These are phyloP conservation scores for Valencia hispanica DNA, from an alignment of 2,797 vertebrate genomes.

Conservation along the genomic window DNA sequence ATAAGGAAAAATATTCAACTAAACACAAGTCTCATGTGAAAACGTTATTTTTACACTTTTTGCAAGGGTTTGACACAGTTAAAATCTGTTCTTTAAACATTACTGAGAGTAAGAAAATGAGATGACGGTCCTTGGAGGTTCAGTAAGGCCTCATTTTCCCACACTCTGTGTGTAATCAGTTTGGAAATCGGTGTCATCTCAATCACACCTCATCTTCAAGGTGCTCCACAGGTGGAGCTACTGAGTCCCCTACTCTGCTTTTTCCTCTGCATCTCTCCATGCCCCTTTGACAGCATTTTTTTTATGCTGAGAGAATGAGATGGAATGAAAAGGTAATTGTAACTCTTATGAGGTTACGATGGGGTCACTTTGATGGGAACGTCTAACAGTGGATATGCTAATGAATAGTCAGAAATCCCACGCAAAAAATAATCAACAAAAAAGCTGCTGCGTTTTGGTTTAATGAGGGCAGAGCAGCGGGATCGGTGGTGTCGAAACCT, in stretches of 20 bases:
- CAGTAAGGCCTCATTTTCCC: slow-evolving; percentile 8
- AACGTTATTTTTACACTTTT: slow-evolving; percentile 9
- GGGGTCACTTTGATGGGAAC: slow-evolving; percentile 39
- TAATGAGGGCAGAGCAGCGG: slow-evolving; percentile 42
- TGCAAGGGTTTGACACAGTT: slow-evolving; percentile 6
- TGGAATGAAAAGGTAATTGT: slow-evolving; percentile 37
- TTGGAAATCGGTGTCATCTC: slow-evolving; percentile 37
- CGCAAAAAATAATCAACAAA: neutral
- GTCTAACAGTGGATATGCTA: slow-evolving; percentile 27
- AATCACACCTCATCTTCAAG: slow-evolving; percentile 40
- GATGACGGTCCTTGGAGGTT: slow-evolving; percentile 38
- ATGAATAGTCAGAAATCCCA: slow-evolving; percentile 27
- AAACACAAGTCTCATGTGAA: slow-evolving; percentile 12
- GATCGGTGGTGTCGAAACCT: slow-evolving; percentile 46
- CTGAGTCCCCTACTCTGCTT: neutral
- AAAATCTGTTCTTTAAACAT: neutral
- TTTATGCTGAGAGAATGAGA: slow-evolving; percentile 30
- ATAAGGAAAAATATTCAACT: slow-evolving; percentile 16
- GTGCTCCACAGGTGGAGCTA: slow-evolving; percentile 36
- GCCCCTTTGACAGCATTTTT: slow-evolving; percentile 43
- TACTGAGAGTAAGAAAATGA: slow-evolving; percentile 18
- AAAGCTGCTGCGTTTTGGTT: slow-evolving; percentile 18
- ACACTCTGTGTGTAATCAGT: slow-evolving; percentile 39
- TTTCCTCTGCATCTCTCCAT: slow-evolving; percentile 2
- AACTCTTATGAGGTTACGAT: slow-evolving; percentile 14